phyloP scores from a whole-genome alignment of 2,797 vertebrate genomes.

The Tauraco hartlaubi region DNA sequence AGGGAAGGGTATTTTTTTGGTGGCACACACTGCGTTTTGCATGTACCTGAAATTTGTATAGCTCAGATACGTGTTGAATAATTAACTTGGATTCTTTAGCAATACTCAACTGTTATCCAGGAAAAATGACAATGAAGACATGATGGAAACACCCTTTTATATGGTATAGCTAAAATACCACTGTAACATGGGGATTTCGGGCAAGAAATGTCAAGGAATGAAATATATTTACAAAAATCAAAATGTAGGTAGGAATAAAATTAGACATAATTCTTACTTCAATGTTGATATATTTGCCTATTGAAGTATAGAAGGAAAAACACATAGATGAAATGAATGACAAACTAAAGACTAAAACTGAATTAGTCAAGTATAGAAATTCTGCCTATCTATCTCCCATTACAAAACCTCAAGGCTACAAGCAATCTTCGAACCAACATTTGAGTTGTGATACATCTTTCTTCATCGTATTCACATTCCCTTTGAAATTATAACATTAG shows the following conservation, averaged over 20 bases:
- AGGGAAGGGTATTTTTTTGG: not conserved
- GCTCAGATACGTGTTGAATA: not conserved
- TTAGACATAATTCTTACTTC: not conserved
- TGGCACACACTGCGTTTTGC: not conserved
- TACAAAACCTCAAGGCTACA: not conserved
- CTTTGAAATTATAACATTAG: not conserved
- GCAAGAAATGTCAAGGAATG: not conserved
- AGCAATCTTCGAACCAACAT: not conserved
- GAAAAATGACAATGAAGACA: not conserved
- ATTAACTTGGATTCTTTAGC: not conserved
- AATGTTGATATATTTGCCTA: not conserved
- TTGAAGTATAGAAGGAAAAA: not conserved
- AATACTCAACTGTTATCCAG: not conserved
- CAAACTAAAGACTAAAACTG: not conserved
- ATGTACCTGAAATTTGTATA: not conserved
- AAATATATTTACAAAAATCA: not conserved
- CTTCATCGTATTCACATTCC: not conserved
- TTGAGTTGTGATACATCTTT: not conserved
- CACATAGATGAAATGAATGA: not conserved
- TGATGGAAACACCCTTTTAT: not conserved
- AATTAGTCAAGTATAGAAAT: not conserved
- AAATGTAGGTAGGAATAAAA: not conserved
- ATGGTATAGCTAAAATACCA: not conserved
- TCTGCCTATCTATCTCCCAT: not conserved
- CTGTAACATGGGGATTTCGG: not conserved